Conservation (phyloP, 2,797 vertebrate species). For the Acipenser oxyrinchus region DNA sequence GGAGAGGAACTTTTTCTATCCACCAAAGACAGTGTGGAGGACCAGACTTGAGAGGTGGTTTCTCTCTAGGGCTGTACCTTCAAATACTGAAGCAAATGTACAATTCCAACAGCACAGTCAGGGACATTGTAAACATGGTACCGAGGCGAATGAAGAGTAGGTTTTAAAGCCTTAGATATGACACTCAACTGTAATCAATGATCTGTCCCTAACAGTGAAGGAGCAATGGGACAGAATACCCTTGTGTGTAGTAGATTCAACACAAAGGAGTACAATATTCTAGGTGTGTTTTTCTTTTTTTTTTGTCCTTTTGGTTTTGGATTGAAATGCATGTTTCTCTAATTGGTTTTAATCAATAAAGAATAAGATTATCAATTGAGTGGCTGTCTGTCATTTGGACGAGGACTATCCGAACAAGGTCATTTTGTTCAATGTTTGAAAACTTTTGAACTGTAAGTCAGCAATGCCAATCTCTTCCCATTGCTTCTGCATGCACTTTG, state of each 20-base stretch:
- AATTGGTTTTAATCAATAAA: constrained; percentile 90
- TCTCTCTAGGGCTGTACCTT: no score
- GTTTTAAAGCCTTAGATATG: constrained; percentile 15
- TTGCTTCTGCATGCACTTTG: no score
- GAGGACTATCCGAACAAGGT: background rate
- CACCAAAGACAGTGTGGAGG: no score
- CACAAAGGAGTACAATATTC: constrained; percentile 67
- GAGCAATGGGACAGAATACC: constrained; percentile 50
- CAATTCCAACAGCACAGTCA: no score
- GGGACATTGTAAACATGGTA: no score
- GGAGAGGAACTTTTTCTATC: no score
- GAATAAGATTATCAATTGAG: constrained; percentile 60
- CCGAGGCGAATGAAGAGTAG: no score
- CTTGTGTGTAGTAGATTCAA: constrained; percentile 61
- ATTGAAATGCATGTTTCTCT: constrained; percentile 81
- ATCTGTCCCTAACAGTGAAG: constrained; percentile 37
- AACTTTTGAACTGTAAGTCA: constrained; percentile 9
- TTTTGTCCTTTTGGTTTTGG: constrained; percentile 58
- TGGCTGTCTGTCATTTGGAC: constrained; percentile 1
- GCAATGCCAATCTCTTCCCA: no score
- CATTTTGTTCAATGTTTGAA: background rate
- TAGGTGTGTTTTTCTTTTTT: constrained; percentile 37
- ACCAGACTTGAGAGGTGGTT: no score
- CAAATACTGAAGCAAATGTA: no score
- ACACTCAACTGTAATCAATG: constrained; percentile 30